These are phyloP conservation scores for Volucella zonaria DNA, from an alignment of 2,888 invertebrate species.

Conservation along the genomic window DNA sequence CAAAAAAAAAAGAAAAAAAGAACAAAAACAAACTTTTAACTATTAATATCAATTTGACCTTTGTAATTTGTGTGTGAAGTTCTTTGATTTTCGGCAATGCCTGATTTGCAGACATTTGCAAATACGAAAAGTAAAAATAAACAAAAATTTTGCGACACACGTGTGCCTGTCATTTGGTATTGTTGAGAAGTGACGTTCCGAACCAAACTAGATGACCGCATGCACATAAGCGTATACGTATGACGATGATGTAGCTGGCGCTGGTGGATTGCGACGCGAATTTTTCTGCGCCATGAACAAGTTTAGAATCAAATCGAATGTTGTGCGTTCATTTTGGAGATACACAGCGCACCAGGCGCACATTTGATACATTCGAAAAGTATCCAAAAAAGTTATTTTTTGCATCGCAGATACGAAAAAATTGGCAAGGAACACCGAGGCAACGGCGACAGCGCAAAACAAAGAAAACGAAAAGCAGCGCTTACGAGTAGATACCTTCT, in stretches of 20 bases:
- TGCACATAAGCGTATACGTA: constrained; percentile 32
- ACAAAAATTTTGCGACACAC: constrained; percentile 45
- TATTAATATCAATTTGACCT: constrained; percentile 66
- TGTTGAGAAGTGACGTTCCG: constrained; percentile 32
- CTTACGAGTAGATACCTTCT: constrained; percentile 55
- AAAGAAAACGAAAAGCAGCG: constrained; percentile 56
- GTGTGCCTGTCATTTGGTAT: constrained; percentile 46
- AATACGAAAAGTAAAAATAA: not conserved
- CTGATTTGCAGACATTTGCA: constrained; percentile 52
- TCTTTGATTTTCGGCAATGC: constrained; percentile 51
- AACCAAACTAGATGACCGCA: constrained; percentile 26
- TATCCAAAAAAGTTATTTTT: constrained; percentile 53
- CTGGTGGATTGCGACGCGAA: constrained; percentile 1
- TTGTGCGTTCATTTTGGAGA: constrained; percentile 51
- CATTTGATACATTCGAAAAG: constrained; percentile 45
- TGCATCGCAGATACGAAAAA: constrained; percentile 52
- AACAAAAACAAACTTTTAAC: not conserved
- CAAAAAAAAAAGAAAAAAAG: constrained; percentile 19
- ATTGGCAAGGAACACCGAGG: constrained; percentile 65
- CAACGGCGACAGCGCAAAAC: constrained; percentile 35
- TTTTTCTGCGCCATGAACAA: constrained; percentile 50
- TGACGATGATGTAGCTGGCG: constrained; percentile 1
- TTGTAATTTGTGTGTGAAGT: constrained; percentile 64
- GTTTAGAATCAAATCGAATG: constrained; percentile 52
- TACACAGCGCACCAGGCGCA: constrained; percentile 50